A percentile compares a stretch with the other conserved stretches of the same genome.
Evolutionary conservation across 2,888 invertebrate species (phyloP).

Genomic region (Drosophila rubida): DNA sequence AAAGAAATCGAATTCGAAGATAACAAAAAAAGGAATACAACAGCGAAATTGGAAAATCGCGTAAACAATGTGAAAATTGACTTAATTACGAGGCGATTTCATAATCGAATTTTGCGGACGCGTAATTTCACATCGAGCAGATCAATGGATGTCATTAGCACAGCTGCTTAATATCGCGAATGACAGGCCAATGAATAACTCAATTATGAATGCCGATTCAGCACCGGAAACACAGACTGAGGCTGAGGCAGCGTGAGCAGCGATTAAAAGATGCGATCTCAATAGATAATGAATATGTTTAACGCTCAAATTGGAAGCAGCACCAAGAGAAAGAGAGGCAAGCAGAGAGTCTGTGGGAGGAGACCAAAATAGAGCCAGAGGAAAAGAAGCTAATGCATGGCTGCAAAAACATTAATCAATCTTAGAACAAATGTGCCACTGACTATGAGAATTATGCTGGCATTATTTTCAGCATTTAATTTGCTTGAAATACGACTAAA

Average conservation of each 20-base stretch:
- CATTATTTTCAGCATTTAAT: not conserved
- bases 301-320: not conserved
- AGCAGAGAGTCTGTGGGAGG: not conserved
- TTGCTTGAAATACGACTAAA: not conserved
- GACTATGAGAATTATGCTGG: not conserved
- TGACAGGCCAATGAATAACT: constrained; percentile 27
- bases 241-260: not conserved
- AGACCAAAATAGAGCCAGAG: not conserved
- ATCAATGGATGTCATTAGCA: constrained; percentile 49
- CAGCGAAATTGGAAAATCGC: constrained; percentile 1
- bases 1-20: too few relatives aligned
- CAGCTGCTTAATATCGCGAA: constrained; percentile 42
- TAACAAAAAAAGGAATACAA: too few relatives aligned
- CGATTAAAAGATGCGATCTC: constrained; percentile 12
- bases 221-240: constrained; percentile 31
- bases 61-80: constrained; percentile 21
- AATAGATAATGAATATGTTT: constrained; percentile 3
- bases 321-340: not conserved
- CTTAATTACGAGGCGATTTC: constrained; percentile 22
- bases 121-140: constrained; percentile 13
- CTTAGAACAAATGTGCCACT: constrained; percentile 6
- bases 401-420: constrained; percentile 3
- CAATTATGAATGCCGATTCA: constrained; percentile 42
- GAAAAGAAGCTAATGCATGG: not conserved
- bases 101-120: constrained; percentile 15